Evolutionary conservation across 2,888 invertebrate species (phyloP).

Genomic region (Himalopsyche kuldschensis): DNA sequence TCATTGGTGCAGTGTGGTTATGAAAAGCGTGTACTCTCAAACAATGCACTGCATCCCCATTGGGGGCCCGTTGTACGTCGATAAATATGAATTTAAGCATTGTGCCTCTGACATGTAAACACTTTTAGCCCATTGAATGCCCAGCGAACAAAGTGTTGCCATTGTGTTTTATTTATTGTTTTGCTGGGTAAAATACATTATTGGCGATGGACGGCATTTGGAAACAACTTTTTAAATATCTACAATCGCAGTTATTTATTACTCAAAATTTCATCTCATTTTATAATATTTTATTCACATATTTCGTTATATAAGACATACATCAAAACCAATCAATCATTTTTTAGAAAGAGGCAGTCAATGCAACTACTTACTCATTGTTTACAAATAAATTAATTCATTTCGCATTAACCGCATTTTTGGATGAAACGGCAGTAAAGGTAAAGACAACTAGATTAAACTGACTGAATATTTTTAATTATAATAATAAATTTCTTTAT

Average conservation of each 20-base stretch:
- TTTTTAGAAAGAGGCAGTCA: no score
- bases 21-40: neutral
- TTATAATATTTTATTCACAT: no score
- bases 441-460: no score
- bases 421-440: no score
- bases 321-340: no score
- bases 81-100: slow-evolving; percentile 33
- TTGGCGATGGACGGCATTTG: neutral
- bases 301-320: no score
- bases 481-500: no score
- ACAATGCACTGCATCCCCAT: slow-evolving; percentile 3
- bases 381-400: no score
- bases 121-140: slow-evolving; percentile 29
- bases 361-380: no score
- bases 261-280: neutral
- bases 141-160: slow-evolving; percentile 8
- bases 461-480: no score
- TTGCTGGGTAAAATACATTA: neutral
- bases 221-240: neutral
- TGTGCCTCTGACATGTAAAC: slow-evolving; percentile 35
- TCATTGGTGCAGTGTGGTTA: neutral
- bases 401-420: no score
- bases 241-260: neutral
- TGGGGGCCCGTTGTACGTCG: slow-evolving; percentile 1
- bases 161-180: neutral